Conservation (phyloP, 2,797 vertebrate species). For the Takifugu ocellatus region DNA sequence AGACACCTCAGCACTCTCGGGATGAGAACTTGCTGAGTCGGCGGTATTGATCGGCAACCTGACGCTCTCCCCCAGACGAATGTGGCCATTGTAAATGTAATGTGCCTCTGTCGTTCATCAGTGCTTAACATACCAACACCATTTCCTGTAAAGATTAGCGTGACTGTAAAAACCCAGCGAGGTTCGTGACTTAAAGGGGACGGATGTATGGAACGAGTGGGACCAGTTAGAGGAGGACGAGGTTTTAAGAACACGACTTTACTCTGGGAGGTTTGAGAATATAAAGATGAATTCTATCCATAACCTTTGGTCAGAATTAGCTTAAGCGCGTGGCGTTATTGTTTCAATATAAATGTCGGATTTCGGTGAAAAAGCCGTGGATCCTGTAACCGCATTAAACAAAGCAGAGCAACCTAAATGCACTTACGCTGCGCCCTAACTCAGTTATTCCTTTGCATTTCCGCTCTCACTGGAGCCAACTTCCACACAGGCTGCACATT, state of each 20-base stretch:
- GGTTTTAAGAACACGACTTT: too few species aligned
- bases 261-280: too few species aligned
- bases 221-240: too few species aligned
- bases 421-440: neutral
- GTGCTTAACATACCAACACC: too few species aligned
- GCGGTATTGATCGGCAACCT: conserved; percentile 20
- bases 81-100: conserved; percentile 4
- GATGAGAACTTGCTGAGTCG: conserved; percentile 32
- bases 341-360: neutral
- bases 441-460: neutral
- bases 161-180: too few species aligned
- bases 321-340: too few species aligned
- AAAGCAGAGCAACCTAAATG: neutral
- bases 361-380: neutral
- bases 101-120: neutral
- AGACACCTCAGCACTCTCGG: conserved; percentile 24
- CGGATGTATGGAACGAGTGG: too few species aligned
- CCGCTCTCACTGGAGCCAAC: neutral
- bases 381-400: neutral
- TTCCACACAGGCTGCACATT: neutral
- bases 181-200: too few species aligned
- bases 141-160: too few species aligned
- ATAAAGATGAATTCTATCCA: too few species aligned
- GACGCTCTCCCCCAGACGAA: conserved; percentile 1
- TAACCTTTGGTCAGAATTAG: too few species aligned